Conservation (phyloP, 2,888 invertebrate genomes). For the Chromoteleia sp. region DNA sequence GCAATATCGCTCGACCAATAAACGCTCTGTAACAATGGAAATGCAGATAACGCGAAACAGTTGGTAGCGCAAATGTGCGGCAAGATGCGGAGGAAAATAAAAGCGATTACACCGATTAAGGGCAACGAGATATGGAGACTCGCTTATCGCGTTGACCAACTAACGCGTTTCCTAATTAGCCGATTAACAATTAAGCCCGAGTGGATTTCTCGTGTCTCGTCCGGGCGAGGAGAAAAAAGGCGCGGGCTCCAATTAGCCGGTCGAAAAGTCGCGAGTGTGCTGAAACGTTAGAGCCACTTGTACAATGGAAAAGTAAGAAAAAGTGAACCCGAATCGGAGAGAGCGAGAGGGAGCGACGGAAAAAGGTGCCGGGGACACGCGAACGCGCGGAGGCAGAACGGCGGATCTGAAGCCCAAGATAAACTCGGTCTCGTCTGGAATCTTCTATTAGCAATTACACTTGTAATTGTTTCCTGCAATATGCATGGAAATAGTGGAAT, state of each 20-base stretch:
- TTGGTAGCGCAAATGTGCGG: conserved; percentile 47
- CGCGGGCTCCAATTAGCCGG: conserved; percentile 66
- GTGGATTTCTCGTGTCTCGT: conserved; percentile 64
- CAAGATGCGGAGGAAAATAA: conserved; percentile 65
- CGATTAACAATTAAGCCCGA: conserved; percentile 73
- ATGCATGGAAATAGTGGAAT: conserved; percentile 84
- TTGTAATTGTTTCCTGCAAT: conserved; percentile 85
- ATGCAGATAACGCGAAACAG: conserved; percentile 59
- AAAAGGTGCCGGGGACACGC: conserved; percentile 70
- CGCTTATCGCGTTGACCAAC: conserved; percentile 74
- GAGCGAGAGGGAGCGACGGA: conserved; percentile 32
- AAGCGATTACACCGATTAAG: conserved; percentile 58
- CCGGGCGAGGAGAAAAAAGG: conserved; percentile 49
- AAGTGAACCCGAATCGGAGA: conserved; percentile 48
- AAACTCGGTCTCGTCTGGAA: conserved; percentile 84
- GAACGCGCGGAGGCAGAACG: conserved; percentile 70
- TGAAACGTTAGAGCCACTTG: conserved; percentile 62
- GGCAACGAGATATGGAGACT: conserved; percentile 60
- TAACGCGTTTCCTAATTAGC: conserved; percentile 75
- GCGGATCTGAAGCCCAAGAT: conserved; percentile 80
- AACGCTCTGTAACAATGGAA: conserved; percentile 55
- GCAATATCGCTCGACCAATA: conserved; percentile 47
- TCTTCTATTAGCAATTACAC: conserved; percentile 85
- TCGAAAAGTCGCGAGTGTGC: conserved; percentile 69
- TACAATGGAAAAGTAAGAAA: conserved; percentile 65